Base-by-base conservation (phyloP, 2,888 invertebrate species). In the Phrixothrix hirtus region DNA sequence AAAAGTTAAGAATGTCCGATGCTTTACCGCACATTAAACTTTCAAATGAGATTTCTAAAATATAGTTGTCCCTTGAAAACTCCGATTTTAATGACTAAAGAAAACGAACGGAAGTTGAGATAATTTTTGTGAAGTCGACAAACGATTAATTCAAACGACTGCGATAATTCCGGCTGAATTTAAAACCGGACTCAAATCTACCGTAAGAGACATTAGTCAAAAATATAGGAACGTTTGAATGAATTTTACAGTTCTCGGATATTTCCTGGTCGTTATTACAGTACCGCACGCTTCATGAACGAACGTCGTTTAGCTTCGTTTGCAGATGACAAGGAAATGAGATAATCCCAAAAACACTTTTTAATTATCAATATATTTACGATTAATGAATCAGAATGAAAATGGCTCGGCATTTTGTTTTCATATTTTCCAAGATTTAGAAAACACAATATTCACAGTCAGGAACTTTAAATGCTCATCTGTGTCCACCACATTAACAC, bases 191-290 rank as follows among this genome's bases (percentile, higher is more conserved):
- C 57, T 59, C 63, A 61, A 63, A 63, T 63, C 63, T 63, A 63
- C 59, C 61, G 63, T 61, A 56, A 58, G 57, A 38, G 56, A 57
- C 58, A 61, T 63, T 59, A 60, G 58, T 63, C 60, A 63, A 63
- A 63, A 63, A 63, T 63, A 42, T 58, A 54, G 58, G 50, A 57
- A 58, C 62, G 61, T 60, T 51, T 57, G 60, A 58, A 60, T 60
- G 60, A 58, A 59, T 59, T 58, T 55, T 45, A 56, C 58, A 37
- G 51, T 55, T 55, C 51, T 51, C 51, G 43, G 51, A 51, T 49
- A 54, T 54, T 49, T 49, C 44, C 47, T 47, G 37, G 31, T 27
- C 42, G 47, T 45, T 51, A 51, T 39, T 32, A 31, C 17, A 44
- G 10, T 30, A 17, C 36, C 35, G 31, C 35, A 17, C 39, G 29